Conservation (phyloP, 2,888 invertebrate genomes). For the Ditula angustiorana region DNA sequence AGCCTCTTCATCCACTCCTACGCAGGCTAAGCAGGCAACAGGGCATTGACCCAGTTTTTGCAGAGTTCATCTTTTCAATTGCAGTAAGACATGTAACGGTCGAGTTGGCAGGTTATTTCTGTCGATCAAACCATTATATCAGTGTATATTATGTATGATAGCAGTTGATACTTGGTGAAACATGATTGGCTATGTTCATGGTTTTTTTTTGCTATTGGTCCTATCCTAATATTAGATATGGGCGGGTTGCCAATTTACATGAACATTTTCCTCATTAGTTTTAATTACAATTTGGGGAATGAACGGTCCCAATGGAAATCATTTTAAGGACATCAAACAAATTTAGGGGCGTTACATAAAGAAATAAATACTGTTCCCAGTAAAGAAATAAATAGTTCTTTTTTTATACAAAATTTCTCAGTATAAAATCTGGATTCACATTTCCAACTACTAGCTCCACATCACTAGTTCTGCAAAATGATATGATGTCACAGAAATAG, state of each 20-base stretch:
- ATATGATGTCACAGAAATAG: not conserved
- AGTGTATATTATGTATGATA: not conserved
- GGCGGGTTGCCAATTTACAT: not conserved
- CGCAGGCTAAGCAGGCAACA: conserved; percentile 41
- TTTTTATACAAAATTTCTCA: too few relatives aligned
- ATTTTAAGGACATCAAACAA: too few relatives aligned
- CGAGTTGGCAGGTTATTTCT: not conserved
- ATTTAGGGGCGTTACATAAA: too few relatives aligned
- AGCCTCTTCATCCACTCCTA: conserved; percentile 39
- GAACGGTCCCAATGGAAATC: not conserved
- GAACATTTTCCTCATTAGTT: not conserved
- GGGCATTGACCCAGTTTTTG: conserved; percentile 61
- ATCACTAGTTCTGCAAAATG: not conserved
- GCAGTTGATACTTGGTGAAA: not conserved
- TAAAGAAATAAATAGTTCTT: too few relatives aligned
- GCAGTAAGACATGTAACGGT: conserved; percentile 13
- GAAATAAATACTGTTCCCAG: too few relatives aligned
- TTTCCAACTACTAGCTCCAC: too few relatives aligned
- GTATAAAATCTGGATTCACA: too few relatives aligned
- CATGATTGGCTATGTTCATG: not conserved
- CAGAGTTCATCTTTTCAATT: conserved; percentile 27
- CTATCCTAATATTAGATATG: not conserved
- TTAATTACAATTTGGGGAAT: not conserved
- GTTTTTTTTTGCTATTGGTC: not conserved
- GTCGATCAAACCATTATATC: not conserved